These are phyloP conservation scores for Emys orbicularis DNA, from an alignment of 2,797 vertebrate species.

Conservation along the genomic window DNA sequence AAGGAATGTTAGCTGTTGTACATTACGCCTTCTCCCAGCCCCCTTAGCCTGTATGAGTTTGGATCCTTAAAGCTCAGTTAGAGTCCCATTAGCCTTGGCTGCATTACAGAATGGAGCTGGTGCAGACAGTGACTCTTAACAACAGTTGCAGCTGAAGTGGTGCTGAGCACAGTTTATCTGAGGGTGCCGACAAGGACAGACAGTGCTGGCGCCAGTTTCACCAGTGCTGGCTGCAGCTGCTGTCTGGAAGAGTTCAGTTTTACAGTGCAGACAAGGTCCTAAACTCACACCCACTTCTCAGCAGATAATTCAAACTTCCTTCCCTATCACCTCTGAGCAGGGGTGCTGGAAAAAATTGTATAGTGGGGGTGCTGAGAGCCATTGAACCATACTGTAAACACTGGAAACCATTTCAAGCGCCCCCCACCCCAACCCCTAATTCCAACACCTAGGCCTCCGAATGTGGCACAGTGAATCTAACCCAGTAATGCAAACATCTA, in stretches of 20 bases:
- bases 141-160: neutral
- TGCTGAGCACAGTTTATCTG: neutral
- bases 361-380: too few species aligned
- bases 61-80: accelerated
- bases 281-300: neutral
- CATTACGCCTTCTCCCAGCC: neutral
- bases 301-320: neutral
- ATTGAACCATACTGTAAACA: too few species aligned
- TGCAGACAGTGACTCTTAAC: neutral
- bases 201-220: neutral
- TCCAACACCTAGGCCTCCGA: neutral
- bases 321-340: neutral
- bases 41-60: accelerated
- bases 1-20: too few species aligned
- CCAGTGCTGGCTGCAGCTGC: neutral
- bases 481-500: neutral
- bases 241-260: neutral
- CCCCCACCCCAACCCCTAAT: too few species aligned
- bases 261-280: neutral
- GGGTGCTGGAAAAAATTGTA: too few species aligned
- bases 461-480: neutral
- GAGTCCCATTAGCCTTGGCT: accelerated
- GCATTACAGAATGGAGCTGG: neutral
- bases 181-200: neutral
- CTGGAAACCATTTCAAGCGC: too few species aligned